A percentile compares a stretch with the other conserved stretches of the same genome.
Evolutionary conservation across 2,888 invertebrate genomes (phyloP).

Genomic region (Calliscelio sp.): DNA sequence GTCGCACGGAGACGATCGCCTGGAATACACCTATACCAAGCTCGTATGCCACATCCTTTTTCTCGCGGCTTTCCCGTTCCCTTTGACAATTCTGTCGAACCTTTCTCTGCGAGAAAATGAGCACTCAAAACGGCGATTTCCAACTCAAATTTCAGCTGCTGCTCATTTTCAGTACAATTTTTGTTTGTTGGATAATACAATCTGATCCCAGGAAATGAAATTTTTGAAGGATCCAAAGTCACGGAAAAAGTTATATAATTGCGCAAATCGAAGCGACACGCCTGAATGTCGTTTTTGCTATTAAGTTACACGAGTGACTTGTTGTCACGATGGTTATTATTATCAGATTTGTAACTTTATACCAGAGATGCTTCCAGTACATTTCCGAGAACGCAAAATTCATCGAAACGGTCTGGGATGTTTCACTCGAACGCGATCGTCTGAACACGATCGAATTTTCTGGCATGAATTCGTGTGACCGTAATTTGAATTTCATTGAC

Average conservation of each 20-base stretch:
- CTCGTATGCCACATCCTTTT: too few species aligned
- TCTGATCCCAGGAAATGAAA: too few species aligned
- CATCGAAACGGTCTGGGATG: neutral
- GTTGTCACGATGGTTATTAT: conserved; percentile 1
- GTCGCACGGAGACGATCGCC: too few species aligned
- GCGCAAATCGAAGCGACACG: conserved; percentile 8
- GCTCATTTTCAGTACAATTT: too few species aligned
- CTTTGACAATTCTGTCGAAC: too few species aligned
- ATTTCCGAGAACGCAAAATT: neutral
- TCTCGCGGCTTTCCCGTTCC: too few species aligned
- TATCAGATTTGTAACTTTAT: conserved; percentile 13
- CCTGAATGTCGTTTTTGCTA: conserved; percentile 13
- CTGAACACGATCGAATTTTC: neutral
- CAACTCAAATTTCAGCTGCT: too few species aligned
- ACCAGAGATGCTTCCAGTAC: conserved; percentile 4
- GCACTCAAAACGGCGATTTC: too few species aligned
- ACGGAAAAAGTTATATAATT: neutral
- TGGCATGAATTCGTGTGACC: neutral
- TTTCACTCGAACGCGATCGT: neutral
- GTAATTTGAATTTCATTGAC: neutral
- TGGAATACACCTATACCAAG: too few species aligned
- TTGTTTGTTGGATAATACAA: too few species aligned
- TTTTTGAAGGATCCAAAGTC: neutral
- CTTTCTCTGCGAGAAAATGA: too few species aligned
- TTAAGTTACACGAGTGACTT: conserved; percentile 4